These are phyloP conservation scores for Dreissena rostriformis DNA, from an alignment of 1,140 invertebrate genomes.

Conservation along the genomic window DNA sequence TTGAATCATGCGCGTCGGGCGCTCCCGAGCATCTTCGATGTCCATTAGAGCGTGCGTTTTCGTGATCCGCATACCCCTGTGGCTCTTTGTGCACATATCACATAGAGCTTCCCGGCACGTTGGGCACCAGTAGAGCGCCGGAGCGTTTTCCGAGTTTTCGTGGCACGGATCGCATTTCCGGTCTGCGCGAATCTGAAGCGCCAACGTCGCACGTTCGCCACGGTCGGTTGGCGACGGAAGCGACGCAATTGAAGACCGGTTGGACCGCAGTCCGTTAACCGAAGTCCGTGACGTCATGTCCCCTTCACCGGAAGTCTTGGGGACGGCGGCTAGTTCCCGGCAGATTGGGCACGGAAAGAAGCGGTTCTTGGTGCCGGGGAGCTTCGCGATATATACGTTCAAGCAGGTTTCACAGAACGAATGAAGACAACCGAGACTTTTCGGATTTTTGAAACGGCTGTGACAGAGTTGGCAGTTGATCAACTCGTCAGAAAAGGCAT, in stretches of 20 bases:
- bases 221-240: neutral
- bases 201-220: constrained; percentile 11
- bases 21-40: constrained; percentile 29
- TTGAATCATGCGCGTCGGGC: constrained; percentile 27
- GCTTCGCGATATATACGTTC: constrained; percentile 51
- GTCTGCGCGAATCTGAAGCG: constrained; percentile 26
- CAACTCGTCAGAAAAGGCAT: constrained; percentile 51
- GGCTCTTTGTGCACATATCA: constrained; percentile 51
- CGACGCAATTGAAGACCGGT: constrained; percentile 4
- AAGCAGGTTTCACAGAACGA: constrained; percentile 54
- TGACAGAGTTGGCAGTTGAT: constrained; percentile 49
- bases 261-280: neutral
- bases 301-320: neutral
- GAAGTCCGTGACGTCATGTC: too few species aligned
- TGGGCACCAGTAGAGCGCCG: constrained; percentile 51
- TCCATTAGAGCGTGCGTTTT: constrained; percentile 48
- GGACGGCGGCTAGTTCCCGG: constrained; percentile 35
- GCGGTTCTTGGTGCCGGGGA: constrained; percentile 39
- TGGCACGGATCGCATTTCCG: constrained; percentile 35
- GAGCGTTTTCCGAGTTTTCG: constrained; percentile 25
- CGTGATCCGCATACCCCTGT: constrained; percentile 50
- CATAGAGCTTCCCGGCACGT: constrained; percentile 50
- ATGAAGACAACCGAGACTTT: constrained; percentile 41
- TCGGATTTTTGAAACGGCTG: constrained; percentile 52
- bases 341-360: constrained; percentile 52